phyloP scores from a whole-genome alignment of 2,113 vertebrate genomes.

The Stegostoma tigrinum region DNA sequence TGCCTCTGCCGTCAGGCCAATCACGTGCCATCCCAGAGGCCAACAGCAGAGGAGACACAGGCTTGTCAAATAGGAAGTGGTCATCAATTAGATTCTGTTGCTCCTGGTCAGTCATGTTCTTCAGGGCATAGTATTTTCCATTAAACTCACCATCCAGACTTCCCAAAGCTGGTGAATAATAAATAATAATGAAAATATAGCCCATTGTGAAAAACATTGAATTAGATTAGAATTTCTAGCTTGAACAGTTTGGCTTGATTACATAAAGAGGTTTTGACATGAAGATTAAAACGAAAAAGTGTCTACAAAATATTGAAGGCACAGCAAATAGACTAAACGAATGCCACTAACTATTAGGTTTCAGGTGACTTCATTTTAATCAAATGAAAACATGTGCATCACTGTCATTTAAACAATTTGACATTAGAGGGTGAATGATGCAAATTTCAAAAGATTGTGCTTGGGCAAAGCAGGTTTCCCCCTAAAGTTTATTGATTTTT shows the following conservation, averaged over 20 bases:
- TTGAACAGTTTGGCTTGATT: neutral
- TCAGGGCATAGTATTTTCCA: slow-evolving; percentile 85
- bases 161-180: slow-evolving; percentile 50
- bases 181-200: neutral
- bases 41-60: slow-evolving; percentile 86
- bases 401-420: neutral
- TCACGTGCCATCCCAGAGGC: slow-evolving; percentile 90
- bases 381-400: neutral
- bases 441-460: neutral
- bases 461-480: neutral
- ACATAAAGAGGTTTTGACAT: neutral
- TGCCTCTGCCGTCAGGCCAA: slow-evolving; percentile 90
- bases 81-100: slow-evolving; percentile 96
- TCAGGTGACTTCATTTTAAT: neutral
- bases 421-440: neutral
- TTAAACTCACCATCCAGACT: slow-evolving; percentile 83
- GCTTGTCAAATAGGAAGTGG: slow-evolving; percentile 96
- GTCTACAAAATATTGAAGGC: neutral
- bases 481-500: neutral
- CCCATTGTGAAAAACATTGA: neutral
- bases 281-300: neutral
- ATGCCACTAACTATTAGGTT: neutral
- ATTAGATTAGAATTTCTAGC: no score
- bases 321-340: neutral
- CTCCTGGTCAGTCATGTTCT: slow-evolving; percentile 86